phyloP scores from a whole-genome alignment of 2,888 invertebrate genomes.

The Dascillus cervinus region DNA sequence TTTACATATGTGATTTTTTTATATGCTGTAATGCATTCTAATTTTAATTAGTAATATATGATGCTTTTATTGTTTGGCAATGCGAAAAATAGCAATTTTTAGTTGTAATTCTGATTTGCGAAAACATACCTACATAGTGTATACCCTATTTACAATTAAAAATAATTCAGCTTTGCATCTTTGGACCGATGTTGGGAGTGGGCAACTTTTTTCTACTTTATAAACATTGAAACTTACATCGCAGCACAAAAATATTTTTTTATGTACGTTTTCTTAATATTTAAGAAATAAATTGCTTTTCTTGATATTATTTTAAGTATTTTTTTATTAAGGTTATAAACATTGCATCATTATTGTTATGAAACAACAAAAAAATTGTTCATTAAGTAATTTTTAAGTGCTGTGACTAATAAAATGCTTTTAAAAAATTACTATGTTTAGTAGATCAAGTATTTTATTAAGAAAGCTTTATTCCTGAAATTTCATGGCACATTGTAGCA shows the following conservation, averaged over 20 bases:
- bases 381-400: no score
- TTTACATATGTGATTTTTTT: constrained; percentile 14
- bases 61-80: constrained; percentile 19
- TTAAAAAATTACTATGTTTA: no score
- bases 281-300: constrained; percentile 37
- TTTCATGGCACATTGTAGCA: no score
- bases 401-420: no score
- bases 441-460: no score
- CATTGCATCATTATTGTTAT: no score
- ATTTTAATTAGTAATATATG: constrained; percentile 13
- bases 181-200: constrained; percentile 18
- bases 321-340: no score
- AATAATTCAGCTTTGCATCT: no score
- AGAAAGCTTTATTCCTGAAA: no score
- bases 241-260: constrained; percentile 31
- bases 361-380: no score
- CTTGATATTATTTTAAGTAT: constrained; percentile 12
- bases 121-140: constrained; percentile 16
- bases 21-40: constrained; percentile 14
- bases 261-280: constrained; percentile 34
- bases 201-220: constrained; percentile 20
- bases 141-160: no score
- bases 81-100: constrained; percentile 17
- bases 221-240: constrained; percentile 21
- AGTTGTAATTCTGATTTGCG: constrained; percentile 15